Conservation (phyloP, 2,888 invertebrate genomes). For the Auanema sp. region DNA sequence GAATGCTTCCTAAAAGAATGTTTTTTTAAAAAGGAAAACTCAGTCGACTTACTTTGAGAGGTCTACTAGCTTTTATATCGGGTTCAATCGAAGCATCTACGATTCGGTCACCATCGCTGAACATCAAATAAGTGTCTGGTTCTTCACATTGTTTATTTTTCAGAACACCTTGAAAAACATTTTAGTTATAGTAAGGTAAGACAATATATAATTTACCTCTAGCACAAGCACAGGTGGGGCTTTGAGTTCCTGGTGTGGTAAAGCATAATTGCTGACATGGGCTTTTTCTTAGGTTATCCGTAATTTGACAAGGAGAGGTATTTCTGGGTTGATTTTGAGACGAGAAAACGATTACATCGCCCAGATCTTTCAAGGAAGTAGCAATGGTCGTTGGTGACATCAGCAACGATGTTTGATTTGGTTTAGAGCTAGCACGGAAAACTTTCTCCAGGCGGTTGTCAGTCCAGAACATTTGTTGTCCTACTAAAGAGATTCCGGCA, state of each 20-base stretch:
- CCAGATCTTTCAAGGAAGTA: conserved; percentile 78
- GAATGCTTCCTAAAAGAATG: conserved; percentile 34
- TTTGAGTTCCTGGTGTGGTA: conserved; percentile 75
- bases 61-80: conserved; percentile 36
- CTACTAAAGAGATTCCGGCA: conserved; percentile 55
- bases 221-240: conserved; percentile 85
- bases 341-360: conserved; percentile 90
- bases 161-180: conserved; percentile 72
- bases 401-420: conserved; percentile 53
- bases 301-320: conserved; percentile 62
- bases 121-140: conserved; percentile 86
- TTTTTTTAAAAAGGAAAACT: neutral
- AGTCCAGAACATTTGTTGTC: conserved; percentile 61
- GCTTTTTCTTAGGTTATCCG: conserved; percentile 59
- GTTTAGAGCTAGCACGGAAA: conserved; percentile 40
- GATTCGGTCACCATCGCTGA: conserved; percentile 90
- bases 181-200: no score
- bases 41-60: conserved; percentile 32
- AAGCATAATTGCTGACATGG: conserved; percentile 91
- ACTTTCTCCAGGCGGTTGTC: conserved; percentile 61
- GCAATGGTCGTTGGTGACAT: conserved; percentile 56
- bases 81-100: conserved; percentile 78
- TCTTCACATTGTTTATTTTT: conserved; percentile 67
- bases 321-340: conserved; percentile 78
- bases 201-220: conserved; percentile 65